These are phyloP conservation scores for Leucosticte australis DNA, from an alignment of 2,113 vertebrate species.

Conservation along the genomic window DNA sequence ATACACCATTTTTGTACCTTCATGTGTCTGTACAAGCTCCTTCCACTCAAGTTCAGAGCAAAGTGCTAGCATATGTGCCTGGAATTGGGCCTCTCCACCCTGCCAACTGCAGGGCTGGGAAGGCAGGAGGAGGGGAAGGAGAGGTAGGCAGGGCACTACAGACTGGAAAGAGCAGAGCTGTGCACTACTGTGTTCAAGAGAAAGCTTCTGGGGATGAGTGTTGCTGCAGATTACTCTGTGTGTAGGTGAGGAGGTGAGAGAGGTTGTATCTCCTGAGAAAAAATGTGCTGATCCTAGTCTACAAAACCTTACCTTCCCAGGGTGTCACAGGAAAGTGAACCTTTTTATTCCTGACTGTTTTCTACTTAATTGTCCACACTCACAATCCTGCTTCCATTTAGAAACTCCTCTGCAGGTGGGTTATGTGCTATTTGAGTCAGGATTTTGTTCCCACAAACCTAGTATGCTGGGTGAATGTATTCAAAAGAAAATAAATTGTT, in stretches of 20 bases:
- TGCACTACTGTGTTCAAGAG: rapidly evolving
- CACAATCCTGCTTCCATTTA: neutral
- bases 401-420: neutral
- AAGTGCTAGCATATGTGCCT: neutral
- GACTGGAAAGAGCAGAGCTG: neutral
- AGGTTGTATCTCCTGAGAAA: neutral
- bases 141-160: neutral
- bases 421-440: neutral
- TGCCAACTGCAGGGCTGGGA: neutral
- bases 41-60: neutral
- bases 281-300: neutral
- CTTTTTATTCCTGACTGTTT: neutral
- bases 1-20: neutral
- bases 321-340: neutral
- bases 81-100: neutral
- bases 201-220: neutral
- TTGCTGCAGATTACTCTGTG: neutral
- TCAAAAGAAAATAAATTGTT: neutral
- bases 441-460: neutral
- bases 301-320: neutral
- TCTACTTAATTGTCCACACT: neutral
- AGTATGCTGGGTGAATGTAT: neutral
- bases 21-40: neutral
- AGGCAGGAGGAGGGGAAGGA: neutral
- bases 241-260: neutral